phyloP scores from a whole-genome alignment of 1,140 invertebrate species.

The Hirudo medicinalis region DNA sequence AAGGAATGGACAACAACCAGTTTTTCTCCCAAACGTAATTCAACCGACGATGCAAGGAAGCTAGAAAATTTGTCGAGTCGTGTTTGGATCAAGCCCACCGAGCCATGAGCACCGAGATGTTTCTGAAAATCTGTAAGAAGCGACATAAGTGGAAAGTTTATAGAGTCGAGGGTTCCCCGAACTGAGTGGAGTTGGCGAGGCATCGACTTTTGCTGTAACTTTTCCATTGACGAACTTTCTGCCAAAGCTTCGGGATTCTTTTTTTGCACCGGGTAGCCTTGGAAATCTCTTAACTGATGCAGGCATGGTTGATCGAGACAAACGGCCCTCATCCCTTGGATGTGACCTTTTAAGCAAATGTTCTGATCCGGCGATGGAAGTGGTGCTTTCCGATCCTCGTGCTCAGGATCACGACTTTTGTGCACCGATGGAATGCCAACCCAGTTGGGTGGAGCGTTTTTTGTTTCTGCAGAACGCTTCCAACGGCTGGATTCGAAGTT shows the following conservation, averaged over 20 bases:
- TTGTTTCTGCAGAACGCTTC: no score
- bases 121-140: conserved; percentile 13
- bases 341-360: conserved; percentile 11
- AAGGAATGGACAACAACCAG: no score
- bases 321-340: conserved; percentile 10
- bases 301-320: conserved; percentile 10
- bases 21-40: not conserved
- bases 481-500: no score
- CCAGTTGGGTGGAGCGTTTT: no score
- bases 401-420: no score
- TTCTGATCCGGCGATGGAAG: no score
- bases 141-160: conserved; percentile 5
- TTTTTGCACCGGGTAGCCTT: not conserved
- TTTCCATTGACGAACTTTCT: not conserved
- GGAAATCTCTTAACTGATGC: not conserved
- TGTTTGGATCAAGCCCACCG: not conserved
- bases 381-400: no score
- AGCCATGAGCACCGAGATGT: not conserved
- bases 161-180: conserved; percentile 5
- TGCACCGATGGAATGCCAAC: no score
- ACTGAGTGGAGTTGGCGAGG: not conserved
- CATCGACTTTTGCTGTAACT: not conserved
- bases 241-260: not conserved
- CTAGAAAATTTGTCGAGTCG: conserved; percentile 1
- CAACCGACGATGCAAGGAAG: not conserved